phyloP scores from a whole-genome alignment of 2,113 vertebrate genomes.

The Sisor rabdophorus region DNA sequence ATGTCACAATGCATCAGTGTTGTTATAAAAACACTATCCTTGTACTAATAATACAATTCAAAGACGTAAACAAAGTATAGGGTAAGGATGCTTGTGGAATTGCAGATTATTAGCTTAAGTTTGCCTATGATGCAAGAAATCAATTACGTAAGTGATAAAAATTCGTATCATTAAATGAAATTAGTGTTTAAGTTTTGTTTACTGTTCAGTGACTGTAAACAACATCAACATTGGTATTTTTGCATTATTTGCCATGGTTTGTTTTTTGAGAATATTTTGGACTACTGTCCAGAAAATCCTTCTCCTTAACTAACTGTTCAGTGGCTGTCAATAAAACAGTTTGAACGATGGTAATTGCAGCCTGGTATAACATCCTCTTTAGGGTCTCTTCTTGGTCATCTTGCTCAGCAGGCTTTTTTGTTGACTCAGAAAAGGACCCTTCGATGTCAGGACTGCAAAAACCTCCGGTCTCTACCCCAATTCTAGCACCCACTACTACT shows the following conservation, averaged over 20 bases:
- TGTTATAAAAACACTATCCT: slow-evolving; percentile 14
- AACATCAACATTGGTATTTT: slow-evolving; percentile 37
- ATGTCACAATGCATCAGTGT: not conserved
- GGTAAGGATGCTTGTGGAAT: not conserved
- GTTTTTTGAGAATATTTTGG: slow-evolving; percentile 45
- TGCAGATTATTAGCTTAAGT: not conserved
- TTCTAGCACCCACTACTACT: slow-evolving; percentile 46
- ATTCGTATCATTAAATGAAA: slow-evolving; percentile 16
- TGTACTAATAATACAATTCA: not conserved
- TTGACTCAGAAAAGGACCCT: slow-evolving; percentile 46
- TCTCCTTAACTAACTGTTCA: slow-evolving; percentile 67
- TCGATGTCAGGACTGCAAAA: slow-evolving; percentile 52
- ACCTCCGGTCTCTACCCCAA: slow-evolving; percentile 46
- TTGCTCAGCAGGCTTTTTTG: slow-evolving; percentile 40
- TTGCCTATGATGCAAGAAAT: slow-evolving; percentile 21
- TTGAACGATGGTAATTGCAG: slow-evolving; percentile 68
- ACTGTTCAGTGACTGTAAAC: slow-evolving; percentile 45
- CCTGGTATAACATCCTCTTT: slow-evolving; percentile 65
- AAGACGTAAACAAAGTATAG: not conserved
- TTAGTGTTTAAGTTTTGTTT: slow-evolving; percentile 4
- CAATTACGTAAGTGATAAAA: not conserved
- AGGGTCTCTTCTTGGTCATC: slow-evolving; percentile 54
- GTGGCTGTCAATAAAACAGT: slow-evolving; percentile 64
- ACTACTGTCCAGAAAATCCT: slow-evolving; percentile 55
- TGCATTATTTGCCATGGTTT: slow-evolving; percentile 31